Base-by-base conservation (phyloP, 2,888 invertebrate species). In the Thalpophila matura region DNA sequence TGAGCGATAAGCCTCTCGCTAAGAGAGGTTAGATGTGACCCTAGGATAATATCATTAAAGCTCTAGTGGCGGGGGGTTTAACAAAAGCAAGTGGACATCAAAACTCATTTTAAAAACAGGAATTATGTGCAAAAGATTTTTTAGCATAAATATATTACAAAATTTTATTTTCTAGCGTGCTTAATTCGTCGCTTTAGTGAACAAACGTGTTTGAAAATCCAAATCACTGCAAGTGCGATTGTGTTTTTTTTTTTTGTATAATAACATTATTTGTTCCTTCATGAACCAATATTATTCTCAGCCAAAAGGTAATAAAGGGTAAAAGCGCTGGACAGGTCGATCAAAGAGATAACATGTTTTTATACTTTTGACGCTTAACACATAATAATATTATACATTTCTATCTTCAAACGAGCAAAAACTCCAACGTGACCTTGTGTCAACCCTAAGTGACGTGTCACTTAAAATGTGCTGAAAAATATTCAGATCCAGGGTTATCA, bases 381-480 rank as follows among this genome's bases (percentile, higher is more conserved):
- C 42, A 64, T 58, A 65, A 59, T 59, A 74, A 55, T 69, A 58
- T 51, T 58, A 57, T 66, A 53, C 57, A 74, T 27, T 45, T 51
- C 45, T 56, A 61, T 42, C 62, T 62, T 62, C 58, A 59, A 56
- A 58, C 65, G 58, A 56, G 45, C 33, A 62, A 60, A 55, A 55
- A 69, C 54, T 60, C 45, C 68, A 67, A 20, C 40, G 74, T 71
- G 60, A 71, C 68, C 51, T 35, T 49, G 68, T 51, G 68, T 60
- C 74, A 60, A 74, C 74, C 51, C 55, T 55, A 60, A 53, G 69
- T 72, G 51, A 74, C 38, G 60, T 73, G 60, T 74, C 74, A 45
- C 70, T 56, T 56, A 55, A 59, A 67, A 50, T 47, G 70, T 60
- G 61, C 70, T 60, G 47, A 49, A 66, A 63, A 56, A 68, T 60